These are phyloP conservation scores for Hyppa rectilinea DNA, from an alignment of 2,888 invertebrate genomes.

Conservation along the genomic window DNA sequence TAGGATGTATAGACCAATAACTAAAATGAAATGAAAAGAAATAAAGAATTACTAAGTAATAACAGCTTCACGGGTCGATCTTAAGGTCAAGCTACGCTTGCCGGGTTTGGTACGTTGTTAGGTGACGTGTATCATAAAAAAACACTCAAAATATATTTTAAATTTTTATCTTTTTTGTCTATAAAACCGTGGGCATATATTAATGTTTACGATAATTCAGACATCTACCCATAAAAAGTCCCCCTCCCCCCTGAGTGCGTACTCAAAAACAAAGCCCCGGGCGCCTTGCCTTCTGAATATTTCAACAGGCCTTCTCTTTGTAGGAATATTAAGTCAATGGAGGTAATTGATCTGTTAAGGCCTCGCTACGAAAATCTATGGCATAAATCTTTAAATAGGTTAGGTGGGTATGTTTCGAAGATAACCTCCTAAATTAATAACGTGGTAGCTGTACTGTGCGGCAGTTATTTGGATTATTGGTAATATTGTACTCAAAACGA, in stretches of 20 bases:
- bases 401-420: slow-evolving; percentile 65
- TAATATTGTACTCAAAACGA: neutral
- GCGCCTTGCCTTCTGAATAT: slow-evolving; percentile 86
- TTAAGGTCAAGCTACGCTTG: too few relatives aligned
- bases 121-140: too few relatives aligned
- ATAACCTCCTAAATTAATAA: slow-evolving; percentile 62
- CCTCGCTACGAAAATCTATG: slow-evolving; percentile 76
- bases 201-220: slow-evolving; percentile 86
- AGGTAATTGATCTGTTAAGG: slow-evolving; percentile 89
- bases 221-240: slow-evolving; percentile 86
- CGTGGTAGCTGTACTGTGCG: slow-evolving; percentile 18
- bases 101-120: too few relatives aligned
- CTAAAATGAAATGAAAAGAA: too few relatives aligned
- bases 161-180: slow-evolving; percentile 66
- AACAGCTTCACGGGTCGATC: too few relatives aligned
- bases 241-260: slow-evolving; percentile 81
- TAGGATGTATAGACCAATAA: too few relatives aligned
- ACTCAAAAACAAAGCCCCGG: slow-evolving; percentile 88
- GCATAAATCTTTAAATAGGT: slow-evolving; percentile 79
- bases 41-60: too few relatives aligned
- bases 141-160: slow-evolving; percentile 58
- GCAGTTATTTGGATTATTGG: slow-evolving; percentile 28
- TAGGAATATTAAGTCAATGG: slow-evolving; percentile 90
- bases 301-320: slow-evolving; percentile 89
- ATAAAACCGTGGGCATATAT: slow-evolving; percentile 71